Evolutionary conservation across 2,888 invertebrate genomes (phyloP).

Genomic region (Coelinius sp.): DNA sequence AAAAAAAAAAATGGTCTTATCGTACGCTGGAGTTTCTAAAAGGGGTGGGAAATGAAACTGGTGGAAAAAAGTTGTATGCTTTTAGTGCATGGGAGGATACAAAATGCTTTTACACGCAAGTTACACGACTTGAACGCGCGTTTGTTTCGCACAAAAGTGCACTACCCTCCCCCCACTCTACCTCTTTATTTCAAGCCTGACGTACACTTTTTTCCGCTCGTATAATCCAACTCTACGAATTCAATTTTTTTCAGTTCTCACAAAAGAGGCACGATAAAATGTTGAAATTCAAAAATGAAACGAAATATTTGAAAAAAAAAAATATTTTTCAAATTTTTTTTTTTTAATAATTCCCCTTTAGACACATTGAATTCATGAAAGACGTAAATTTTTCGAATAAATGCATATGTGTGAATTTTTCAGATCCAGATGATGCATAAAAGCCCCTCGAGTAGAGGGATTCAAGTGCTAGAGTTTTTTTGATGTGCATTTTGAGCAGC

Average conservation of each 20-base stretch:
- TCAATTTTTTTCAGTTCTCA: not conserved
- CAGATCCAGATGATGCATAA: not conserved
- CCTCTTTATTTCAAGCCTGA: slow-evolving; percentile 12
- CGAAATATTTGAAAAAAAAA: not conserved
- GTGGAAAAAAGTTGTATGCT: slow-evolving; percentile 2
- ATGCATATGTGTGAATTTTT: not conserved
- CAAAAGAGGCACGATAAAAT: not conserved
- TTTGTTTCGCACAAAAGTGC: slow-evolving; percentile 14
- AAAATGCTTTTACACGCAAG: slow-evolving; percentile 28
- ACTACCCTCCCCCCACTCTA: not conserved
- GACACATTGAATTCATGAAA: not conserved
- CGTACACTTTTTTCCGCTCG: not conserved
- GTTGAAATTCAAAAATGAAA: not conserved
- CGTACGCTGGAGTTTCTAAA: not conserved
- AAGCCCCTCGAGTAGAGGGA: not conserved
- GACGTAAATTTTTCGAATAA: not conserved
- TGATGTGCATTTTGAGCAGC: not conserved
- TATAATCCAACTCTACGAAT: slow-evolving; percentile 2
- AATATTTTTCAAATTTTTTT: not conserved
- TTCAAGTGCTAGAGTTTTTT: not conserved
- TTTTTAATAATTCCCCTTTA: not conserved
- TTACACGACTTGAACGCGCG: slow-evolving; percentile 27
- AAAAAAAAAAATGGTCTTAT: not conserved
- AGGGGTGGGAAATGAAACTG: not conserved
- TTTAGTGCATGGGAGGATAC: slow-evolving; percentile 10